These are phyloP conservation scores for Andricus quercusramuli DNA, from an alignment of 2,888 invertebrate genomes.

Conservation along the genomic window DNA sequence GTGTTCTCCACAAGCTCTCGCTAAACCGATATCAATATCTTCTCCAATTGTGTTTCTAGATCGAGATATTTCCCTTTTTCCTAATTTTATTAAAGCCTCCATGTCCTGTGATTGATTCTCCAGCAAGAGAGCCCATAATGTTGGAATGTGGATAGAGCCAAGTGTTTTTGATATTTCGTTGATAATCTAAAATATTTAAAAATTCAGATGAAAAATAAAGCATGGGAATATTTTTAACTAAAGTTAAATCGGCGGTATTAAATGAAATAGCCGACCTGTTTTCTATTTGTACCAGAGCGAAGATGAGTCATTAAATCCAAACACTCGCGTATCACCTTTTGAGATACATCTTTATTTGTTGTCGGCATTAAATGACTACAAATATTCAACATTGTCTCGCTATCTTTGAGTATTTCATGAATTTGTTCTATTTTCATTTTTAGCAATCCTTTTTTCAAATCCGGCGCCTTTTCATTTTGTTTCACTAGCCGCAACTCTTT, in stretches of 20 bases:
- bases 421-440: constrained; percentile 65
- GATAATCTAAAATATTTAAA: constrained; percentile 63
- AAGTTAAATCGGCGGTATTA: constrained; percentile 7
- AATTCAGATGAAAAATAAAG: constrained; percentile 35
- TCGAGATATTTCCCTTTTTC: constrained; percentile 52
- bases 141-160: constrained; percentile 62
- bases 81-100: constrained; percentile 63
- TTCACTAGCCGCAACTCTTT: constrained; percentile 58
- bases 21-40: constrained; percentile 63
- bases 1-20: constrained; percentile 65
- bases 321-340: constrained; percentile 62
- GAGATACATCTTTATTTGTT: constrained; percentile 61
- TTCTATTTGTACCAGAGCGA: constrained; percentile 65
- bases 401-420: constrained; percentile 63
- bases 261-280: constrained; percentile 60
- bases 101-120: constrained; percentile 63
- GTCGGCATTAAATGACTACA: constrained; percentile 70
- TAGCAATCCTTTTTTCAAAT: constrained; percentile 63
- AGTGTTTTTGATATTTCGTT: constrained; percentile 63
- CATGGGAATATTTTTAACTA: constrained; percentile 24
- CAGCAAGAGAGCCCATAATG: constrained; percentile 68
- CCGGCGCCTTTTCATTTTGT: constrained; percentile 57
- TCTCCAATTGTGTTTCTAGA: constrained; percentile 42
- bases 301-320: constrained; percentile 64
- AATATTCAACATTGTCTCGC: constrained; percentile 66